A percentile compares a stretch with the other conserved stretches of the same genome.
Conservation (phyloP, 2,888 invertebrate genomes). For the Erannis defoliaria region DNA sequence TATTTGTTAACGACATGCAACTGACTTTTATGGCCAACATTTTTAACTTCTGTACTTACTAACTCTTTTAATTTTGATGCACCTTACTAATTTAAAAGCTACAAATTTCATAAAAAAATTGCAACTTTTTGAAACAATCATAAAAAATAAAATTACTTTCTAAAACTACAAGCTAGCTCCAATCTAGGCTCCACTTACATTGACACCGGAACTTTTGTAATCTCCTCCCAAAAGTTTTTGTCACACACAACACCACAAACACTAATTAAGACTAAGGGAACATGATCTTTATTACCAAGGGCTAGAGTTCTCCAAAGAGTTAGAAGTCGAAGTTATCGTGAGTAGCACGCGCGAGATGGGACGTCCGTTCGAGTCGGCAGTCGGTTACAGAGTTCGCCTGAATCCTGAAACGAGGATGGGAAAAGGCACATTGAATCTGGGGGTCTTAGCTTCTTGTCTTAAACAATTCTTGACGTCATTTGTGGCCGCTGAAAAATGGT, state of each 20-base stretch:
- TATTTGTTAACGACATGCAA: not conserved
- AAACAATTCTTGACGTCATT: slow-evolving; percentile 26
- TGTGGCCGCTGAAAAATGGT: slow-evolving; percentile 26
- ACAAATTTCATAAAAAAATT: no score
- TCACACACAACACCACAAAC: slow-evolving; percentile 31
- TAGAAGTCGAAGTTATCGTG: slow-evolving; percentile 27
- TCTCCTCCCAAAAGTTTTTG: slow-evolving; percentile 29
- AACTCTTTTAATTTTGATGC: not conserved
- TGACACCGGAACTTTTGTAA: slow-evolving; percentile 28
- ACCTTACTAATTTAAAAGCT: not conserved
- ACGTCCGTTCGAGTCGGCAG: slow-evolving; percentile 58
- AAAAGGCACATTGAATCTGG: slow-evolving; percentile 34
- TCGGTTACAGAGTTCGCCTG: slow-evolving; percentile 54
- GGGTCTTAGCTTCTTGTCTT: slow-evolving; percentile 32
- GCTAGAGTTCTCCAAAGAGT: slow-evolving; percentile 23
- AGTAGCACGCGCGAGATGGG: slow-evolving; percentile 19
- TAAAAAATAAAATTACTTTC: not conserved
- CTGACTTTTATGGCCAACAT: not conserved
- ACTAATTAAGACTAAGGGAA: slow-evolving; percentile 23
- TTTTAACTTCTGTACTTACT: not conserved
- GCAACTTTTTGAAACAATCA: no score
- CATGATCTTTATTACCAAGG: slow-evolving; percentile 21
- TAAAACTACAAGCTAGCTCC: not conserved
- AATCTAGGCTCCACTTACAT: slow-evolving; percentile 12
- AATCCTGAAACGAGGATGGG: slow-evolving; percentile 50